Evolutionary conservation across 2,113 vertebrate species (phyloP), one percentile per base, ranked within the genome.

Genomic region (Baryphthengus martii): DNA sequence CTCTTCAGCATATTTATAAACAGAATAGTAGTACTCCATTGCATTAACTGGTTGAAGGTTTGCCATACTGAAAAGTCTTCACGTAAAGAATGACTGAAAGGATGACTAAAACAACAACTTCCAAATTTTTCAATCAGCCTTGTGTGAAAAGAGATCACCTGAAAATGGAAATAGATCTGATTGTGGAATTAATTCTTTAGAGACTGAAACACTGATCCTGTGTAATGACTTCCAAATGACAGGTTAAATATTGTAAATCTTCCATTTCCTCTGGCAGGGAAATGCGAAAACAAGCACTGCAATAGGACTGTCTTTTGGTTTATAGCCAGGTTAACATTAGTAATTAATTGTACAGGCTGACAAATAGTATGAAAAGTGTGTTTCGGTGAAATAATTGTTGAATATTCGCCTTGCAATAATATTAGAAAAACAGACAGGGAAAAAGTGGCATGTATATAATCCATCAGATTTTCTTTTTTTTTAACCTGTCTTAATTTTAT

Each of bases 361-460:
- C n/a, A 96, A 92, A 92, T 73, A 89, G 44, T 39, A 73, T 84
- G 78, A 95, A 96, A 97, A 90, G 2, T 91, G 29, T 77, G 55
- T 88, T 93, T 93, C 55, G 45, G 72, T 92, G 55, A 95, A 97
- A 87, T 86, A 95, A 96, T 88, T 97, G 87, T 33, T 96, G 85
- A 96, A 67, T 93, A 89, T 95, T 97, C 45, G 88, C 62, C 59
- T 37, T 82, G 68, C 28, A 95, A 39, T 52, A 18, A 71, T 90
- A 95, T 73, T 77, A 87, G 35, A 63, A 96, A 96, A 68, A 40
- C 5, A 86, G 53, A 42, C 14, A 52, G 17, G 29, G 35, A 56
- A 47, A 96, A 96, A 92, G 90, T 29, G 25, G 45, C 11, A 90
- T 66, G 25, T 53, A 61, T 40, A 79, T 80, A 78, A 97, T 86